Conservation (phyloP, 2,113 vertebrate species). For the Antidorcas marsupialis region DNA sequence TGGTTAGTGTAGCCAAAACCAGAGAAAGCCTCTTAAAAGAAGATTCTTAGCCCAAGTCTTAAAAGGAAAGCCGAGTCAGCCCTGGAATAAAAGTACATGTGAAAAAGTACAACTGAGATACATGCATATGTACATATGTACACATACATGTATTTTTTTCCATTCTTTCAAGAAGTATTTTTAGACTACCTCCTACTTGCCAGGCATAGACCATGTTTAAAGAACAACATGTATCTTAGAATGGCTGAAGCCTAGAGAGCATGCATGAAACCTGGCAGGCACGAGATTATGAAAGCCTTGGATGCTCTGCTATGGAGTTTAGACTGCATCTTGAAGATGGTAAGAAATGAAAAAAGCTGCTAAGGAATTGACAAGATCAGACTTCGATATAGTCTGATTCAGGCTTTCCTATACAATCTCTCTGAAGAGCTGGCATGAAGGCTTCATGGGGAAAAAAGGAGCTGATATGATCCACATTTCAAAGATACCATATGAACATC, state of each 20-base stretch:
- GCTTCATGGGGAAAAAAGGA: not conserved
- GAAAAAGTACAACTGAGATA: not conserved
- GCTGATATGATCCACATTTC: not conserved
- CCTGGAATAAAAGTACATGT: not conserved
- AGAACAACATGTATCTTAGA: not conserved
- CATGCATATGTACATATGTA: not conserved
- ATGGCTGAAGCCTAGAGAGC: not conserved
- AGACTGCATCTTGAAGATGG: not conserved
- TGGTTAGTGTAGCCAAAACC: not conserved
- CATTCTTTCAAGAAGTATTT: conserved; percentile 15
- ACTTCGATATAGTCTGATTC: not conserved
- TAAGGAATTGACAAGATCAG: not conserved
- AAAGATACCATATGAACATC: not conserved
- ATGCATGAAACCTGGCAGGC: not conserved
- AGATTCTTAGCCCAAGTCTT: not conserved
- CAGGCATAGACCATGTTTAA: not conserved
- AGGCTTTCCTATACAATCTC: not conserved
- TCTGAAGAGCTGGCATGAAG: not conserved
- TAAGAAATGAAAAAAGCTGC: not conserved
- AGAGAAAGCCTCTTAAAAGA: not conserved
- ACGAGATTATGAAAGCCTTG: not conserved
- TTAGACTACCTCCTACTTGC: not conserved
- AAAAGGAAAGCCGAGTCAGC: not conserved
- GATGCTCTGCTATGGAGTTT: not conserved
- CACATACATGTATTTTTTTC: not conserved